These are phyloP conservation scores for Oscheius sp. DNA, from an alignment of 2,888 invertebrate genomes.

Conservation along the genomic window DNA sequence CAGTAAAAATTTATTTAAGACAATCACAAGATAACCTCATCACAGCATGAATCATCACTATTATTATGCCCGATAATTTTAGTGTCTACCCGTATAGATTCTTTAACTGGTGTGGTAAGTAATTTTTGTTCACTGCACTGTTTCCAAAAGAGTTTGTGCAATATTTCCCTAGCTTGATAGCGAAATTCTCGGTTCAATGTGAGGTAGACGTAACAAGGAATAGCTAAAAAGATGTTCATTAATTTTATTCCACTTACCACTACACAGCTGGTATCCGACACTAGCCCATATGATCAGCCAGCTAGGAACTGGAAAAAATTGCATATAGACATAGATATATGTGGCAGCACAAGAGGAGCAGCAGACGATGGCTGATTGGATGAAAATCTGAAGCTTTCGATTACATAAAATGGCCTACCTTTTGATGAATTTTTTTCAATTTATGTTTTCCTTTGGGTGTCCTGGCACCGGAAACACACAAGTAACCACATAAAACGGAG, in stretches of 20 bases:
- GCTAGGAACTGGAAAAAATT: not conserved
- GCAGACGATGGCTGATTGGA: slow-evolving; percentile 18
- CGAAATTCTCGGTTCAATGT: slow-evolving; percentile 10
- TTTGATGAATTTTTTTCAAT: not conserved
- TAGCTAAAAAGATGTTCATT: not conserved
- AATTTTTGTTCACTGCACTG: not conserved
- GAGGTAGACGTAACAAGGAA: slow-evolving; percentile 23
- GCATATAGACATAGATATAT: slow-evolving; percentile 4
- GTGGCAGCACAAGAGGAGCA: slow-evolving; percentile 9
- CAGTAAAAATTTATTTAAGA: not conserved
- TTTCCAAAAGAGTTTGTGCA: too few species aligned
- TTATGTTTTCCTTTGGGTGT: not conserved
- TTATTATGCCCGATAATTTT: not conserved
- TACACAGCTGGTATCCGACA: not conserved
- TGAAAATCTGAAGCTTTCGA: slow-evolving; percentile 5
- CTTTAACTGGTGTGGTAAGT: not conserved
- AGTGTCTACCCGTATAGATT: too few species aligned
- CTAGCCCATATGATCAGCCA: slow-evolving; percentile 7
- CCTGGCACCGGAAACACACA: not conserved
- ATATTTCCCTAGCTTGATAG: not conserved
- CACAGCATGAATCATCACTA: slow-evolving; percentile 19
- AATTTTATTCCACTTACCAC: slow-evolving; percentile 1
- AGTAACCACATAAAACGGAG: slow-evolving; percentile 14
- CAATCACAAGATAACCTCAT: slow-evolving; percentile 15
- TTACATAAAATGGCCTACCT: not conserved